Evolutionary conservation across 2,888 invertebrate species (phyloP), one percentile per base, ranked within the genome.

Genomic region (Atethmia centrago): DNA sequence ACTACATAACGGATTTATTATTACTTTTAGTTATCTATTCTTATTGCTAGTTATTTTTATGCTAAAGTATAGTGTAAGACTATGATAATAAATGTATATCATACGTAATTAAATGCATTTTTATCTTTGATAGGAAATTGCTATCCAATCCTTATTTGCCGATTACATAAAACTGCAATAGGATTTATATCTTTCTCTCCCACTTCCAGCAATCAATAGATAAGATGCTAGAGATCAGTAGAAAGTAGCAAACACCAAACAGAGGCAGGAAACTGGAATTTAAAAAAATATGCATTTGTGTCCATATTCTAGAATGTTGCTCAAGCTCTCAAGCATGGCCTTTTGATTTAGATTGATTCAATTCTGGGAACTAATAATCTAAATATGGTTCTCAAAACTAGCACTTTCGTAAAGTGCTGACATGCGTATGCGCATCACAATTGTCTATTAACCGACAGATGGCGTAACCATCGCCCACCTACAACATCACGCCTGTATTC

Each of bases 41-140:
- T 67, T 76, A 64, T 63, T 55, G 45, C 25, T 82, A 65, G 19
- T 76, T 71, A 70, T 76, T 67, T 82, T 45, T 77, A 71, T 67
- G 62, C 36, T 73, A 42, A 53, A 51, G 42, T 49, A 36, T 58
- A 68, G 28, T 79, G n/a, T 79, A 74, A 64, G 66, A 70, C 59
- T 67, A 69, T 76, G 56, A 61, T 75, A 82, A 51, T 84, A 80
- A 68, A 80, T 68, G 2, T 64, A 45, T 68, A 64, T 64, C 71
- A 75, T 40, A 40, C 36, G 7, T 71, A 62, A 63, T 45, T 58
- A 19, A n/a, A 47, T 0, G 4, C 10, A 3, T 45, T 31, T 69
- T 71, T 25, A 3, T 16, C 53, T 16, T 31, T 36, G 28, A 19
- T 12, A 45, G 14, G 28, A 31, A 12, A 8, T 14, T 47, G 0